Evolutionary conservation across 1,140 invertebrate genomes (phyloP).

Genomic region (Triops longicaudatus): DNA sequence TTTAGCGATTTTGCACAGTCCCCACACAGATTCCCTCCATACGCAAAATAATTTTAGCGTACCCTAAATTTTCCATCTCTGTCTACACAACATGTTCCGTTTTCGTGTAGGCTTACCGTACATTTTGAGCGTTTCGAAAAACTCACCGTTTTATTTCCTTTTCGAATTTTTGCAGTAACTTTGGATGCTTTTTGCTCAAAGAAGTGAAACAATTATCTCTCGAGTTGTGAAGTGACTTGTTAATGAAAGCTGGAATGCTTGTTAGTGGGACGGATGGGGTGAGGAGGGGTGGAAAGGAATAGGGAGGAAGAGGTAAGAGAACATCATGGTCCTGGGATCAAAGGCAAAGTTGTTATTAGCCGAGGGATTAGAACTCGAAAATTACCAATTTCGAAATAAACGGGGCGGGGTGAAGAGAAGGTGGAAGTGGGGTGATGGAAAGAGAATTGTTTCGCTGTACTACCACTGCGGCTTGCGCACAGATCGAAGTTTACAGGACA

Average conservation of each 20-base stretch:
- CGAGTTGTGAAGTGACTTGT: constrained; percentile 13
- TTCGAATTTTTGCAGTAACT: too few species aligned
- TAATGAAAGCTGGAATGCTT: not conserved
- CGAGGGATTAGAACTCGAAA: not conserved
- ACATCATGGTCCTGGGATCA: not conserved
- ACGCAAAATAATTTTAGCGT: not conserved
- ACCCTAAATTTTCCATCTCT: not conserved
- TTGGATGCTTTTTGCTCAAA: too few species aligned
- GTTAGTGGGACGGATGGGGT: not conserved
- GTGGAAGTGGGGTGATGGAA: too few species aligned
- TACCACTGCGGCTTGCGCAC: too few species aligned
- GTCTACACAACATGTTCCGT: not conserved
- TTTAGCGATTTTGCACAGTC: not conserved
- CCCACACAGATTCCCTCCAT: not conserved
- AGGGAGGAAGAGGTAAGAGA: not conserved
- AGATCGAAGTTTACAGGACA: too few species aligned
- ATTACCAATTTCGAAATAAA: not conserved
- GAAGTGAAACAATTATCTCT: too few species aligned
- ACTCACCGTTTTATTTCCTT: too few species aligned
- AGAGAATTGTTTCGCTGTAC: too few species aligned
- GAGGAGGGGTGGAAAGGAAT: not conserved
- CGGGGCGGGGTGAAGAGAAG: not conserved
- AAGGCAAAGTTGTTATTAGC: constrained; percentile 13
- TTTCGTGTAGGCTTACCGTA: not conserved
- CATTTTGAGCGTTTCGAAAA: not conserved